Evolutionary conservation across 2,888 invertebrate species (phyloP), one percentile per base, ranked within the genome.

Genomic region (Anarsia innoxiella): DNA sequence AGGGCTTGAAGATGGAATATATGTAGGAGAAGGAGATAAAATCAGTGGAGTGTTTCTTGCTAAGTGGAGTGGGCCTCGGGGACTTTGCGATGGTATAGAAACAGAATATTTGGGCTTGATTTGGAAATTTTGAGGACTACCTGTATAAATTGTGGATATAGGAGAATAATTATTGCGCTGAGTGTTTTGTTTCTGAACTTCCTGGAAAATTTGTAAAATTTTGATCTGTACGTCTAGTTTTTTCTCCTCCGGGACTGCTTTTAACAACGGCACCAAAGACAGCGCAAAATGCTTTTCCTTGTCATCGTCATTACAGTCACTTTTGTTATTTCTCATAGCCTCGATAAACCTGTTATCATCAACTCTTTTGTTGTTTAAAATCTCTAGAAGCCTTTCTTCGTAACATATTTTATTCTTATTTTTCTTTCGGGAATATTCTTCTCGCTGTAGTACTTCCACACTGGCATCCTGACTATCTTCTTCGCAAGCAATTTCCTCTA

Each of bases 341-440:
- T 25, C 34, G 12, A 34, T 34, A 26, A 29, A 29, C 23, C 6
- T 12, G 19, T 25, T 26, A 26, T 31, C 31, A 23, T 31, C 31
- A 37, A 23, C 25, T 25, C 15, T 37, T 30, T 37, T 37, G 14
- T 37, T 23, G n/a, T 37, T 23, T 37, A 37, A 30, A 13, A 37
- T 37, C 10, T 37, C 31, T 30, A 37, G 25, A 37, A 31, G 36
- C 31, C 25, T 37, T 30, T 37, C 36, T 37, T 37, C 36, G 31
- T 37, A 37, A 23, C 15, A 31, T 25, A 31, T 37, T 30, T 30
- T 31, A 13, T 37, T 37, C n/a, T 8, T 25, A 14, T 38, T 32
- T 31, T 27, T 32, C 32, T 33, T 38, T 38, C 32, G 27, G 23
- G 28, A 10, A 32, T 38, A 32, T 38, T 38, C 27, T 23, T 16